phyloP scores from a whole-genome alignment of 2,113 vertebrate species.

The Gasterosteus nipponicus region DNA sequence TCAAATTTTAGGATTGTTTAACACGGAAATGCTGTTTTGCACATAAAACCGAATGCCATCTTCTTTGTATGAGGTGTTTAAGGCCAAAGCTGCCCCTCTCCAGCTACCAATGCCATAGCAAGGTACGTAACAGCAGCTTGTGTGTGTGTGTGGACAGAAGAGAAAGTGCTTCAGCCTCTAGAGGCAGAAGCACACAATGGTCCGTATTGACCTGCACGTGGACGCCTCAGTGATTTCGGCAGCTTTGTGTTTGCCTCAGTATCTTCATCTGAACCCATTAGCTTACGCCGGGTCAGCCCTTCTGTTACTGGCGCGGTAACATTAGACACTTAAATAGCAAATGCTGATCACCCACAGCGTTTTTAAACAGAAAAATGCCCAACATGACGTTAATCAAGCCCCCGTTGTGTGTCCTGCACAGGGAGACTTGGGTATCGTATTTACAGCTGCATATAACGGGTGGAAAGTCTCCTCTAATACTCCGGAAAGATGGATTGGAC shows the following conservation, averaged over 20 bases:
- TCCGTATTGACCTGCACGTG: conserved; percentile 56
- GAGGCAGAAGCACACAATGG: conserved; percentile 60
- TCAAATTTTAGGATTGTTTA: background rate
- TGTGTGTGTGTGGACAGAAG: conserved; percentile 1
- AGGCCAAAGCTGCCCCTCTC: conserved; percentile 37
- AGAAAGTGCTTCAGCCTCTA: conserved; percentile 18
- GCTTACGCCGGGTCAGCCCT: conserved; percentile 28
- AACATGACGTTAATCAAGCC: conserved; percentile 13
- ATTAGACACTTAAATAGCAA: conserved; percentile 35
- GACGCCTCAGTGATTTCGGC: conserved; percentile 40
- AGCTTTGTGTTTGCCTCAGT: conserved; percentile 43
- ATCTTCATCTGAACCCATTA: conserved; percentile 41
- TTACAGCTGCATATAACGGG: background rate
- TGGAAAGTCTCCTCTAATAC: background rate
- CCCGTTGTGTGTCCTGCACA: conserved; percentile 6
- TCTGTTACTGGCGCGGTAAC: conserved; percentile 29
- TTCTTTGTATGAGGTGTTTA: conserved; percentile 12
- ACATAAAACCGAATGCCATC: background rate
- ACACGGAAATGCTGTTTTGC: background rate
- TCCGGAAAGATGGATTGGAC: too few relatives aligned
- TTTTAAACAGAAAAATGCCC: conserved; percentile 6
- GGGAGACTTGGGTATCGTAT: background rate
- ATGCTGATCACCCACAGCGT: conserved; percentile 28
- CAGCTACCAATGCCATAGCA: conserved; percentile 49
- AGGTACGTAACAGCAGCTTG: conserved; percentile 52